phyloP scores from a whole-genome alignment of 2,888 invertebrate species.

The Trypoxylon attenuatum region DNA sequence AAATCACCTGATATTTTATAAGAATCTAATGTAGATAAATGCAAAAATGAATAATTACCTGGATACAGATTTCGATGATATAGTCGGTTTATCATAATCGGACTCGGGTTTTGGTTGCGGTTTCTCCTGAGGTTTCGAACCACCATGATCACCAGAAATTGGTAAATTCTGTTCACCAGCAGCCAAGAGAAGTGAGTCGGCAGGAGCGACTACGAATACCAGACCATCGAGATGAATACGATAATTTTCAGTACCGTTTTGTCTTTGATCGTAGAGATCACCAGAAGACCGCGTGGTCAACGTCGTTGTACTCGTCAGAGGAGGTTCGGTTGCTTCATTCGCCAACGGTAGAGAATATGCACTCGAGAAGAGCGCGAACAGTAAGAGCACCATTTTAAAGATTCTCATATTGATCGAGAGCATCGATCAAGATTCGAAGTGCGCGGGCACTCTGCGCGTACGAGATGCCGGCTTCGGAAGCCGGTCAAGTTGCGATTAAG shows the following conservation, averaged over 20 bases:
- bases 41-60: constrained; percentile 28
- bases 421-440: constrained; percentile 34
- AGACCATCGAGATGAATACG: constrained; percentile 82
- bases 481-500: not conserved
- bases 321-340: constrained; percentile 12
- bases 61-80: constrained; percentile 13
- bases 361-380: constrained; percentile 23
- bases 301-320: not conserved
- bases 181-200: constrained; percentile 78
- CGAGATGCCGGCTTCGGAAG: not conserved
- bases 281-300: not conserved
- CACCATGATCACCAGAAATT: not conserved
- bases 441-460: not conserved
- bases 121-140: constrained; percentile 21
- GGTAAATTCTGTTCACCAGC: constrained; percentile 67
- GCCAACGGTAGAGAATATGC: constrained; percentile 32
- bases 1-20: not conserved
- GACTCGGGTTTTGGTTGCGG: constrained; percentile 19
- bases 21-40: not conserved
- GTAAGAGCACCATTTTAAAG: constrained; percentile 58
- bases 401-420: constrained; percentile 65
- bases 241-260: constrained; percentile 86
- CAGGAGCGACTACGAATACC: constrained; percentile 81
- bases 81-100: constrained; percentile 1
- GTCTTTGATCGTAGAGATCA: constrained; percentile 82